Evolutionary conservation across 1,140 invertebrate species (phyloP).

Genomic region (Gonatopus flavifemur): DNA sequence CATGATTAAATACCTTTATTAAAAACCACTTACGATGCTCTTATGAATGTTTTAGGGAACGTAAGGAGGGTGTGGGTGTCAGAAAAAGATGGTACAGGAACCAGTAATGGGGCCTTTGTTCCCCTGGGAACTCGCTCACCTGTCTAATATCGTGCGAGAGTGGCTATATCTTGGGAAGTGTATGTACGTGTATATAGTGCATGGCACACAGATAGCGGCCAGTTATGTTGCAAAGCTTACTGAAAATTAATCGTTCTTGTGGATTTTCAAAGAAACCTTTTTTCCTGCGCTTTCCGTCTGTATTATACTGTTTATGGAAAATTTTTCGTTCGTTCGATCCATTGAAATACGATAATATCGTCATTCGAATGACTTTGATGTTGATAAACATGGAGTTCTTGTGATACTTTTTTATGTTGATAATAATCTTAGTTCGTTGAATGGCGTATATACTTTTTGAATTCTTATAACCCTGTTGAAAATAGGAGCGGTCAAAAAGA

Average conservation of each 20-base stretch:
- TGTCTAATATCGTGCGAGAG: conserved; percentile 53
- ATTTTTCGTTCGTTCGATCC: too few species aligned
- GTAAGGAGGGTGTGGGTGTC: conserved; percentile 27
- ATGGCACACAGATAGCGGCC: conserved; percentile 31
- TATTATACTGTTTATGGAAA: neutral
- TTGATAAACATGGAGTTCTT: too few species aligned
- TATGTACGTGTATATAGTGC: too few species aligned
- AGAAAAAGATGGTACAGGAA: conserved; percentile 39
- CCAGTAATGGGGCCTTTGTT: conserved; percentile 51
- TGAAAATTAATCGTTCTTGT: conserved; percentile 41
- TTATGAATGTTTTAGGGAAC: conserved; percentile 46
- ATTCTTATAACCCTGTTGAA: too few species aligned
- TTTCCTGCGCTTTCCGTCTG: conserved; percentile 1
- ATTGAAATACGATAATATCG: too few species aligned
- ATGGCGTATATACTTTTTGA: too few species aligned
- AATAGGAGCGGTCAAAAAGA: too few species aligned
- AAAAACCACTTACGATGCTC: conserved; percentile 49
- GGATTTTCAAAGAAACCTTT: conserved; percentile 32
- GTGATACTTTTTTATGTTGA: too few species aligned
- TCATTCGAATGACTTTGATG: too few species aligned
- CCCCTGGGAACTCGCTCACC: conserved; percentile 50
- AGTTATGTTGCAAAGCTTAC: conserved; percentile 30
- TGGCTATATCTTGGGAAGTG: conserved; percentile 45
- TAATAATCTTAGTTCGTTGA: too few species aligned
- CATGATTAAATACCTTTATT: conserved; percentile 53